Conservation (phyloP, 2,888 invertebrate genomes). For the Arge pagana region DNA sequence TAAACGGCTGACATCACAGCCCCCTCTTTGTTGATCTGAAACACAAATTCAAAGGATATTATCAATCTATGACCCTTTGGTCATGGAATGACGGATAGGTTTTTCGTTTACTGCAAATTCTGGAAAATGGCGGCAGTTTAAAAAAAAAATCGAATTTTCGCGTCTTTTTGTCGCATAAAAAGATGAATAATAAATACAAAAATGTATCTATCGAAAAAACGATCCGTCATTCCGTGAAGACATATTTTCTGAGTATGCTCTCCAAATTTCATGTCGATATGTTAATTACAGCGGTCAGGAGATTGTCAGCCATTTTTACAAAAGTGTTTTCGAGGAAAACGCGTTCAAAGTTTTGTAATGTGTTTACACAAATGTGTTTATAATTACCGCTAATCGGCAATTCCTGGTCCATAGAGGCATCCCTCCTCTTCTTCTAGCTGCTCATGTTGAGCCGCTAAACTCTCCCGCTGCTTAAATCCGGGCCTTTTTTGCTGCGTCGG, state of each 20-base stretch:
- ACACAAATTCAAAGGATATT: conserved; percentile 6
- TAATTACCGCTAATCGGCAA: conserved; percentile 10
- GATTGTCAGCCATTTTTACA: conserved; percentile 6
- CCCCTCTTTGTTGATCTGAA: conserved; percentile 12
- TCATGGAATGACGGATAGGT: conserved; percentile 8
- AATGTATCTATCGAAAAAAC: conserved; percentile 4
- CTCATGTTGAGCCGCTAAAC: not conserved
- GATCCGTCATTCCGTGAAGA: conserved; percentile 2
- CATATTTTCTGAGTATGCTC: conserved; percentile 5
- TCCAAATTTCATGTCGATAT: conserved; percentile 5
- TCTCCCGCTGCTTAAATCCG: not conserved
- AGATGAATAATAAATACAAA: conserved; percentile 4
- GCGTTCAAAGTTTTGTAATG: conserved; percentile 9
- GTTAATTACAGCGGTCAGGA: conserved; percentile 6
- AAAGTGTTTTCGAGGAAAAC: conserved; percentile 5
- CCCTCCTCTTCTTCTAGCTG: conserved; percentile 5
- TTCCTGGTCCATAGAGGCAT: conserved; percentile 14
- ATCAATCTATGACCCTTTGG: conserved; percentile 9
- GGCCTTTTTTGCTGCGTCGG: conserved; percentile 7
- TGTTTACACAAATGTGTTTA: conserved; percentile 2
- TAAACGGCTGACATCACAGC: conserved; percentile 12
- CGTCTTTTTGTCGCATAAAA: conserved; percentile 2
- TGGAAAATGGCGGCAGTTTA: conserved; percentile 12
- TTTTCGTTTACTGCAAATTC: conserved; percentile 8
- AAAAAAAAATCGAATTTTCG: no score